Conservation (phyloP, 2,113 vertebrate genomes). For the Oenanthe oenanthe region DNA sequence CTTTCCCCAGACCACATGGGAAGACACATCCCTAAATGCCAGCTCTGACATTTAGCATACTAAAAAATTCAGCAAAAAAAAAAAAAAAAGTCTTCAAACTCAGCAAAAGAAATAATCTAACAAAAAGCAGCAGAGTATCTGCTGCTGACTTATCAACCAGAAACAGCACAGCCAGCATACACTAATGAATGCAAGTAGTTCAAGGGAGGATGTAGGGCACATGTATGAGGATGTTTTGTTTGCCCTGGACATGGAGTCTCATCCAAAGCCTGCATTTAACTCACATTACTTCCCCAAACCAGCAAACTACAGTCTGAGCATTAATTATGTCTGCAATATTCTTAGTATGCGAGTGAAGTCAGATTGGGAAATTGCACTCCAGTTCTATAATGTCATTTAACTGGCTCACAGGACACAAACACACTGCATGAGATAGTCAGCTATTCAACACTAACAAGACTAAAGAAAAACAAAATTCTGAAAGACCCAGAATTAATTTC, state of each 20-base stretch:
- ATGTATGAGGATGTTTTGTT: not conserved
- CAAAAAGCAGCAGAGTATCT: conserved; percentile 11
- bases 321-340: not conserved
- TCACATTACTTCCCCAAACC: not conserved
- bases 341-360: not conserved
- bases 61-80: conserved; percentile 16
- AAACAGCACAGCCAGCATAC: conserved; percentile 33
- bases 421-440: not conserved
- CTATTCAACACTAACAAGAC: not conserved
- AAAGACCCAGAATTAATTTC: not conserved
- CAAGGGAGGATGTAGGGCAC: not conserved
- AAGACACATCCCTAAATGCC: not conserved
- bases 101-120: conserved; percentile 3
- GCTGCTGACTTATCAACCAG: conserved; percentile 44
- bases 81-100: conserved; percentile 14
- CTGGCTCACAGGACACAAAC: not conserved
- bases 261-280: not conserved
- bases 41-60: not conserved
- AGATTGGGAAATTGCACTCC: not conserved
- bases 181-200: not conserved
- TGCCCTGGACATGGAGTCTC: not conserved
- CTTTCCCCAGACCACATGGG: not conserved
- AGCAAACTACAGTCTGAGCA: not conserved
- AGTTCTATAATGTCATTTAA: not conserved
- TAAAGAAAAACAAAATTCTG: not conserved